These are phyloP conservation scores for Agrochola lota DNA, from an alignment of 2,888 invertebrate genomes.

Conservation along the genomic window DNA sequence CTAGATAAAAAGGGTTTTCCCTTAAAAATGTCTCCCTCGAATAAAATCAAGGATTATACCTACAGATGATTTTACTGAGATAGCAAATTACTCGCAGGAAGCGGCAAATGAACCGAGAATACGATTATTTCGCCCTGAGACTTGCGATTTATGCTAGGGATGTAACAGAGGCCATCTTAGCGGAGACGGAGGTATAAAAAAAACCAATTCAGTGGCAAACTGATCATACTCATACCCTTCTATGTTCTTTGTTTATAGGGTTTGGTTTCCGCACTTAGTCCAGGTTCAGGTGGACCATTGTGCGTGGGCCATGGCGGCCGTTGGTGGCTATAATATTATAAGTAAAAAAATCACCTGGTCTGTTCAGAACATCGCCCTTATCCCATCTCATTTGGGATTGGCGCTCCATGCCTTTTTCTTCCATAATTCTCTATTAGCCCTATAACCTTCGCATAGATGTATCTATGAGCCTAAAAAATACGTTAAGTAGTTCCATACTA, in stretches of 20 bases:
- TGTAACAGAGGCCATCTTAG: not conserved
- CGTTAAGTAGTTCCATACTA: too few species aligned
- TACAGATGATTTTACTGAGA: constrained; percentile 76
- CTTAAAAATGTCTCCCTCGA: constrained; percentile 48
- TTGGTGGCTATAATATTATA: too few species aligned
- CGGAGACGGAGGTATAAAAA: not conserved
- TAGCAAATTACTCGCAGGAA: constrained; percentile 84
- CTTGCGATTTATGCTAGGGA: constrained; percentile 78
- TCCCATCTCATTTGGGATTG: not conserved
- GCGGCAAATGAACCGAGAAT: constrained; percentile 85
- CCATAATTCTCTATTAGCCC: too few species aligned
- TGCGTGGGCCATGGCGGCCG: too few species aligned
- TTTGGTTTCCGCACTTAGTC: too few species aligned
- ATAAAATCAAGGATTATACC: constrained; percentile 75
- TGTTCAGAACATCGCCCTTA: too few species aligned
- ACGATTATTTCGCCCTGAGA: constrained; percentile 83
- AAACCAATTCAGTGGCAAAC: not conserved
- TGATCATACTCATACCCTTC: not conserved
- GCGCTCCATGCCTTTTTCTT: not conserved
- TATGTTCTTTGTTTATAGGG: too few species aligned
- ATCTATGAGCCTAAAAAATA: too few species aligned
- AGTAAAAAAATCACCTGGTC: too few species aligned
- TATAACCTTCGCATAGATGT: too few species aligned
- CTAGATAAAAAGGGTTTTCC: constrained; percentile 47
- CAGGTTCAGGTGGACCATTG: too few species aligned